Evolutionary conservation across 64 coral and sea anemone species (phyloP).

Genomic region (Porites lutea): DNA sequence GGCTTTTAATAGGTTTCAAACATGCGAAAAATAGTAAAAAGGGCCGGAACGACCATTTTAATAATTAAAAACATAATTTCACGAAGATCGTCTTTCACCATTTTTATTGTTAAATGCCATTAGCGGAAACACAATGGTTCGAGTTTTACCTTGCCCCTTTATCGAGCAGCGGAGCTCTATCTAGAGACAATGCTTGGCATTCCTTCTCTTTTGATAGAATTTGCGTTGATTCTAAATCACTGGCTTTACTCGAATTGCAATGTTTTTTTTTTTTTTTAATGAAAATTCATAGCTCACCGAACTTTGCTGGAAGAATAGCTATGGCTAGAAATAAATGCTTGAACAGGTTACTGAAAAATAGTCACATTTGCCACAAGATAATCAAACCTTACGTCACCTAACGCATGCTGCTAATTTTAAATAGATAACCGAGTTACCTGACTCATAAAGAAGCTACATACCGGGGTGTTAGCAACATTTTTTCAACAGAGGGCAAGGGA

Average conservation of each 20-base stretch:
- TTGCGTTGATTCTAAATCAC: neutral
- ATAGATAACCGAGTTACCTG: neutral
- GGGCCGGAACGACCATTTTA: neutral
- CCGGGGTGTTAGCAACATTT: neutral
- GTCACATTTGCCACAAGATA: neutral
- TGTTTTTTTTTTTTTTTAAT: neutral
- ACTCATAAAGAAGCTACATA: constrained; percentile 1
- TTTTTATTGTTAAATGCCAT: neutral
- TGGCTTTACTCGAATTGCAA: neutral
- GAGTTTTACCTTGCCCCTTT: neutral
- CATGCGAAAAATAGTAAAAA: neutral
- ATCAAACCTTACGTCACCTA: neutral
- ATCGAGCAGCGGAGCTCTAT: neutral
- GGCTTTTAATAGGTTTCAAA: neutral
- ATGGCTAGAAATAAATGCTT: neutral
- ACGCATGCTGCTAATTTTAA: neutral
- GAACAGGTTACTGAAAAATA: constrained; percentile 1
- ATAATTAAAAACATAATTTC: neutral
- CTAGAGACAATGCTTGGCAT: neutral
- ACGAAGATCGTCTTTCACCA: neutral
- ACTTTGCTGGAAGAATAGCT: neutral
- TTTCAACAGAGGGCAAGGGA: neutral
- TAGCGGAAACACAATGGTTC: neutral
- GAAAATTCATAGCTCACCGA: neutral
- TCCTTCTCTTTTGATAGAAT: neutral